These are phyloP conservation scores for Copsychus sechellarum DNA, from an alignment of 2,113 vertebrate species.

Conservation along the genomic window DNA sequence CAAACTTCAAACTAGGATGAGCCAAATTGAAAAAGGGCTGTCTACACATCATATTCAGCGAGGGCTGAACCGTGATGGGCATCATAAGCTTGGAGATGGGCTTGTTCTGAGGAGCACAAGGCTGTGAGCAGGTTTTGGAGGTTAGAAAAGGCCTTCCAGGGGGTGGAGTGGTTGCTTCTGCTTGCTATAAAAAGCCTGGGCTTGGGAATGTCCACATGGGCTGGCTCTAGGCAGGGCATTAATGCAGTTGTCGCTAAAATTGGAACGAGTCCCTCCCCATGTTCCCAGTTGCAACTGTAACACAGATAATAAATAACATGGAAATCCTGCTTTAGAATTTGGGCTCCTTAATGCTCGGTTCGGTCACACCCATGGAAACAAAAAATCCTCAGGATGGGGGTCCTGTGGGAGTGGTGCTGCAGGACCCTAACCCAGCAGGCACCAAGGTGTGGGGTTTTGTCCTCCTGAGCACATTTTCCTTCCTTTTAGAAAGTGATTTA, in stretches of 20 bases:
- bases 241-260: background rate
- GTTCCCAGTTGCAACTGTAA: slow-evolving; percentile 6
- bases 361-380: accelerated
- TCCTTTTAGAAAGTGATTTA: background rate
- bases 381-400: background rate
- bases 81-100: background rate
- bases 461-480: background rate
- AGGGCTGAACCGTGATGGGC: background rate
- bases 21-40: background rate
- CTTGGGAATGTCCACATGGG: background rate
- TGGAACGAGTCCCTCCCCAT: background rate
- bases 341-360: background rate
- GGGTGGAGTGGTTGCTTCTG: slow-evolving; percentile 8
- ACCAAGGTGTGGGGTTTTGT: accelerated
- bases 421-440: accelerated
- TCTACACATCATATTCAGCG: accelerated
- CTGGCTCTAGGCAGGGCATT: background rate
- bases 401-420: accelerated
- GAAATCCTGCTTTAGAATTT: background rate
- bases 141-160: background rate
- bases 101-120: background rate
- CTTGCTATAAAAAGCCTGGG: slow-evolving; percentile 42
- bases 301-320: background rate
- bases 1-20: background rate
- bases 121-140: background rate